Base-by-base conservation (phyloP, 2,113 vertebrate species). In the Oncorhynchus keta region DNA sequence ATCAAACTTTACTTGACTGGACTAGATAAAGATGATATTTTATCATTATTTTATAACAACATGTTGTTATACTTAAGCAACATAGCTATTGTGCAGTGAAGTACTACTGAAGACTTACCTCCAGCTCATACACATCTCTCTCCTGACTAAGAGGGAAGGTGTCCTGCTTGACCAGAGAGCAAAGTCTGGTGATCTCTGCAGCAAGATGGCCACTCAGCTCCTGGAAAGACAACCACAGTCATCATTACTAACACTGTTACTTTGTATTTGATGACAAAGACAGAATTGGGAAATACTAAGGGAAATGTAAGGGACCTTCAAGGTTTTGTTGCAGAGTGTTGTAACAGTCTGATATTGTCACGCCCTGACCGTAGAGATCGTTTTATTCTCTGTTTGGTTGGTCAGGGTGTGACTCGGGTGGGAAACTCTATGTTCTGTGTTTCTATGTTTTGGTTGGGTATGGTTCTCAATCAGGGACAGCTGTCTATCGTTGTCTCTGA, bases 171-270 rank as follows among this genome's bases (percentile, higher is more conserved):
- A 88, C 87, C 73, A 86, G 78, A 1, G 88, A 88, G 26, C 89
- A 84, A 24, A 93, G 78, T 59, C 85, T 87, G 48, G 81, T 87
- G 83, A 93, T 87, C 75, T 93, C 90, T 35, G 87, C 84, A 5
- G 87, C 86, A 5, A 94, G 84, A 72, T 87, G 90, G 55, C 83
- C 82, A 22, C 86, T 92, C 79, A 94, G 48, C 84, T 92, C 90
- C 93, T 93, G 73, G 3, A 82, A 4, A 4, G 39, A 11, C 6
- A 3, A 18, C 64, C 24, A 70, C 8, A 24, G 5, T 62, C 59
- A 62, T 14, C 59, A 62, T 62, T 6, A 22, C n/a, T n/a, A 62
- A 62, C 59, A 24, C 6, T 2, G n/a, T 0, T 62, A 62, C 5
- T 22, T 61, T 61, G 5, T 20, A 57, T 57, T 18, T 57, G 51